A percentile compares a stretch with the other conserved stretches of the same genome.
These are phyloP conservation scores for Rattus rattus DNA, from an alignment of 2,113 vertebrate species.

Conservation along the genomic window DNA sequence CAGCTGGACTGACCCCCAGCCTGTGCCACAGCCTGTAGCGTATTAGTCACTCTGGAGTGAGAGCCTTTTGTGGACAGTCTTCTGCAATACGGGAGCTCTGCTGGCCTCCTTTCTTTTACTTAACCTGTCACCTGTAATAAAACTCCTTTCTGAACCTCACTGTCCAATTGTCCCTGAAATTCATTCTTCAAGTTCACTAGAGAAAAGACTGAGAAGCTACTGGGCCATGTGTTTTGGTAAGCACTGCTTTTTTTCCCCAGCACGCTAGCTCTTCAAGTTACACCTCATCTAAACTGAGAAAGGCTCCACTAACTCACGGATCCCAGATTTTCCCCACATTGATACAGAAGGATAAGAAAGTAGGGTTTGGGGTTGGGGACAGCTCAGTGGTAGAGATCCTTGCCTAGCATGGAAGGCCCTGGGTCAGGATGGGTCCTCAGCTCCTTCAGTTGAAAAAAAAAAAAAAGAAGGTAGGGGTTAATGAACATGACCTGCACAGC, in stretches of 20 bases:
- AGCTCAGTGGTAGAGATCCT: too few species aligned
- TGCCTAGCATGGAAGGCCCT: too few species aligned
- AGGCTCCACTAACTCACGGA: not conserved
- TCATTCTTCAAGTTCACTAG: not conserved
- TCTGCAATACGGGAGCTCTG: too few species aligned
- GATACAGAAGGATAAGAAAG: not conserved
- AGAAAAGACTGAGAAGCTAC: not conserved
- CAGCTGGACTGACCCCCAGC: too few species aligned
- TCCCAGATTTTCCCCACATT: not conserved
- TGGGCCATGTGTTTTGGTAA: too few species aligned
- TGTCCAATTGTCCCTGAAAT: not conserved
- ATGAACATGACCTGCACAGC: not conserved
- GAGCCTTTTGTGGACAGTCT: not conserved
- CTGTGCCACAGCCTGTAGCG: too few species aligned
- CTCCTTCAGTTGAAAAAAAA: too few species aligned
- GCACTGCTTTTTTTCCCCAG: too few species aligned
- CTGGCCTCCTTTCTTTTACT: not conserved
- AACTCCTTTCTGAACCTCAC: not conserved
- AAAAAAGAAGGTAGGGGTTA: too few species aligned
- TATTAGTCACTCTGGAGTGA: too few species aligned
- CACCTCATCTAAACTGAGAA: not conserved
- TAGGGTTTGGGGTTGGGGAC: too few species aligned
- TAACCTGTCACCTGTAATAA: not conserved
- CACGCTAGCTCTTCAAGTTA: not conserved
- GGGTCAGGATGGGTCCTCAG: too few species aligned